Evolutionary conservation across 2,113 vertebrate genomes (phyloP).

Genomic region (Phalacrocorax carbo): DNA sequence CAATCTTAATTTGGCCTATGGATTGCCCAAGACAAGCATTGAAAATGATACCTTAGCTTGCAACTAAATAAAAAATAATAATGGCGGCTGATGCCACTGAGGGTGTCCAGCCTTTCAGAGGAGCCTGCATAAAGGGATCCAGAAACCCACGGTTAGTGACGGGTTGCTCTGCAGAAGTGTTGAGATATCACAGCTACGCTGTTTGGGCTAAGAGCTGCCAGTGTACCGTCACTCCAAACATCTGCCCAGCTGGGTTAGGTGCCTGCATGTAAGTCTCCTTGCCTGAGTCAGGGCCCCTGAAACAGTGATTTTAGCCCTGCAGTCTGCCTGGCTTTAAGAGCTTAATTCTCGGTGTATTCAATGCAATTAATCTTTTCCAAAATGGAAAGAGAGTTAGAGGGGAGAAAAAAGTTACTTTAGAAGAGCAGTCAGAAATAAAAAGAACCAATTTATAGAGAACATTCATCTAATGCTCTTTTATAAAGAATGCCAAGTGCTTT

Average conservation of each 20-base stretch:
- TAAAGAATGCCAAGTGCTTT: background rate
- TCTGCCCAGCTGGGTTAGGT: background rate
- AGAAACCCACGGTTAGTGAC: background rate
- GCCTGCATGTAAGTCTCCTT: background rate
- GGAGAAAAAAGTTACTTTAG: background rate
- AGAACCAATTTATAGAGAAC: background rate
- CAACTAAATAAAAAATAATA: background rate
- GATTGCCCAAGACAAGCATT: background rate
- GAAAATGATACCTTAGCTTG: background rate
- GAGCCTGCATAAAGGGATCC: background rate
- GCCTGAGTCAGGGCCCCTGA: background rate
- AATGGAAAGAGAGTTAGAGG: background rate
- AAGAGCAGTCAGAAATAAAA: background rate
- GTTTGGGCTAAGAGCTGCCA: background rate
- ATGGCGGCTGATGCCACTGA: background rate
- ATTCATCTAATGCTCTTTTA: background rate
- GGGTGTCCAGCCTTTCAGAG: background rate
- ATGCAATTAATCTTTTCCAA: background rate
- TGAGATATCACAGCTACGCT: background rate
- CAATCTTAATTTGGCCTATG: background rate
- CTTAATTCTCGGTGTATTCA: background rate
- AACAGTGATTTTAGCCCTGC: background rate
- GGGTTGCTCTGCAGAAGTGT: background rate
- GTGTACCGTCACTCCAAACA: background rate
- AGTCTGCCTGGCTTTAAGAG: background rate